Evolutionary conservation across 2,113 vertebrate genomes (phyloP), one percentile per base, ranked within the genome.

Genomic region (Microtus ochrogaster): DNA sequence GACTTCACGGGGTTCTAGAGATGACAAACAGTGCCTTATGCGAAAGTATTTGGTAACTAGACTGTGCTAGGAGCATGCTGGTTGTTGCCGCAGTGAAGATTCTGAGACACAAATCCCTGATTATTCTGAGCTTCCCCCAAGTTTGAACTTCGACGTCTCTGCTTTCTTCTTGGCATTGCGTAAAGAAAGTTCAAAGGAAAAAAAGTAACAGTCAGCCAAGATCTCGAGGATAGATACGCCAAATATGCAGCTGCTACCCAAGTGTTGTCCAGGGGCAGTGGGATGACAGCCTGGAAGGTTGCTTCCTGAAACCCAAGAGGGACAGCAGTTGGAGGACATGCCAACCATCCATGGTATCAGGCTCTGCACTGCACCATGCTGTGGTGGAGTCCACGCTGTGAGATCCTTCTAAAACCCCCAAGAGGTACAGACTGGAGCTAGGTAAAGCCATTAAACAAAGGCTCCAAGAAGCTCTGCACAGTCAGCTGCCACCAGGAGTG

Each of bases 371-470:
- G 3, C 98, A 98, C 96, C 98, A 98, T 1, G 92, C 98, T 0
- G 98, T 98, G 96, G 98, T 98, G 10, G 98, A 98, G 87, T 98
- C 98, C 0, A 97, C 98, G 96, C 97, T 98, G 76, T 77, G 97
- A 63, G 98, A 85, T 16, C 89, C 98, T 39, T 90, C 92, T 0
- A 97, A 98, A 73, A 97, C 97, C 70, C 97, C 89, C 8, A 55
- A 74, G 92, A 92, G 94, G 82, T 98, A 98, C 96, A 98, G 97
- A 70, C 52, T 98, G 97, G 91, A 98, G 96, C 96, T 98, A 94
- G 98, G 98, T 22, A 97, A 98, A 26, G 90, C 89, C 85, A 98
- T 98, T 90, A 98, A 99, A 87, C 98, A 98, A 47, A 97, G 92
- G 91, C 98, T 99, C 81, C 98, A 98, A 95, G 78, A 96, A 86